phyloP scores from a whole-genome alignment of 2,797 vertebrate species.

The Sphenodon punctatus region DNA sequence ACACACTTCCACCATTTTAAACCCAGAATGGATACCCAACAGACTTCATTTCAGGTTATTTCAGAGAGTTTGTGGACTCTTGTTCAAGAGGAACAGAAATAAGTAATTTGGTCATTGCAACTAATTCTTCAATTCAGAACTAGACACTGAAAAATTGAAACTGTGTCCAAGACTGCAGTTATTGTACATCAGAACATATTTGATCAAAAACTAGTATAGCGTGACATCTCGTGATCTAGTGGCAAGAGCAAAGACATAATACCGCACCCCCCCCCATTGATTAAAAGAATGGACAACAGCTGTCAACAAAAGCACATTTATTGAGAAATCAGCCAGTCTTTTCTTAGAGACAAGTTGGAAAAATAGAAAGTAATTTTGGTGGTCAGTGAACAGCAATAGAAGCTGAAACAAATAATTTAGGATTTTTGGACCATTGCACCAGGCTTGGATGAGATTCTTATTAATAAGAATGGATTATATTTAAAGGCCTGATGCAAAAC shows the following conservation, averaged over 20 bases:
- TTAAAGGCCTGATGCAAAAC: not conserved
- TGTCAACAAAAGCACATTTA: conserved; percentile 51
- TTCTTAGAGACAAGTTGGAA: conserved; percentile 18
- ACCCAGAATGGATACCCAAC: too few species aligned
- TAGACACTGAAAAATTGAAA: not conserved
- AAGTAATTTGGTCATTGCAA: not conserved
- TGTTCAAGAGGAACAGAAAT: not conserved
- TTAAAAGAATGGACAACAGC: conserved; percentile 41
- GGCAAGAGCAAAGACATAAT: conserved; percentile 22
- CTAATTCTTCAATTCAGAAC: not conserved
- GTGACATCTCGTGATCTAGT: conserved; percentile 18
- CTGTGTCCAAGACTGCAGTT: not conserved
- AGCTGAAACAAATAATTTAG: conserved; percentile 35
- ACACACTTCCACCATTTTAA: too few species aligned
- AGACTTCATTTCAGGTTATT: too few species aligned
- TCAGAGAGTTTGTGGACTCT: too few species aligned
- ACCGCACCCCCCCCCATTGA: too few species aligned
- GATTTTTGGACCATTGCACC: conserved; percentile 20
- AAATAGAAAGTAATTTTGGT: conserved; percentile 58
- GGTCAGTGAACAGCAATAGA: conserved; percentile 41
- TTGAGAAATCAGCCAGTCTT: conserved; percentile 46
- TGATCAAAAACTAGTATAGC: not conserved
- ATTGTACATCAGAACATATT: fast-evolving
- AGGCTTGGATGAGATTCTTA: not conserved
- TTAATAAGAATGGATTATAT: not conserved